These are phyloP conservation scores for Mesopsocus fuscifrons DNA, from an alignment of 2,888 invertebrate genomes.

Conservation along the genomic window DNA sequence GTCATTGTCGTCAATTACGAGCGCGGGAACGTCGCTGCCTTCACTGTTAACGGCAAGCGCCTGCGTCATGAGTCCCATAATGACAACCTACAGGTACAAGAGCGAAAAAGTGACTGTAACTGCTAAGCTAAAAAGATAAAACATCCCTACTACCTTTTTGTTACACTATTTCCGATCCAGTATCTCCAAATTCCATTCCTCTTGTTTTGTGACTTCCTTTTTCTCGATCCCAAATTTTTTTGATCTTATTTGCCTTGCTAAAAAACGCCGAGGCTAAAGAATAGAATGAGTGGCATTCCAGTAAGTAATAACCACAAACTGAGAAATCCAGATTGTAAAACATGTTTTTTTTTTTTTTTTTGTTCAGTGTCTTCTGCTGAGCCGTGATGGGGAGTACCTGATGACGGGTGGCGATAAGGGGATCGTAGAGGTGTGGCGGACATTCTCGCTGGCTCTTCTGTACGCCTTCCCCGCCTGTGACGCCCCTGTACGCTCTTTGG, in stretches of 20 bases:
- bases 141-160: not conserved
- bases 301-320: too few relatives aligned
- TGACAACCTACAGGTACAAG: slow-evolving; percentile 88
- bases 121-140: not conserved
- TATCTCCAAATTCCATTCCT: not conserved
- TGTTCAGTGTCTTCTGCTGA: slow-evolving; percentile 69
- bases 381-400: slow-evolving; percentile 96
- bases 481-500: slow-evolving; percentile 82
- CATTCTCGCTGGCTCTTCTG: slow-evolving; percentile 87
- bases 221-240: slow-evolving; percentile 3
- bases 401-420: slow-evolving; percentile 95
- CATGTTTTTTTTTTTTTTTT: too few relatives aligned
- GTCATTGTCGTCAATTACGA: slow-evolving; percentile 89
- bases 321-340: too few relatives aligned
- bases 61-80: slow-evolving; percentile 81
- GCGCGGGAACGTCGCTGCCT: slow-evolving; percentile 79
- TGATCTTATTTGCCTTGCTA: too few relatives aligned
- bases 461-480: slow-evolving; percentile 97
- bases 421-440: slow-evolving; percentile 95
- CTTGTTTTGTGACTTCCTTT: slow-evolving; percentile 2
- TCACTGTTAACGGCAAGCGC: slow-evolving; percentile 83
- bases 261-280: too few relatives aligned
- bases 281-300: too few relatives aligned
- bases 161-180: not conserved
- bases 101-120: too few relatives aligned